Evolutionary conservation across 2,797 vertebrate species (phyloP).

Genomic region (Bovichtus variegatus): DNA sequence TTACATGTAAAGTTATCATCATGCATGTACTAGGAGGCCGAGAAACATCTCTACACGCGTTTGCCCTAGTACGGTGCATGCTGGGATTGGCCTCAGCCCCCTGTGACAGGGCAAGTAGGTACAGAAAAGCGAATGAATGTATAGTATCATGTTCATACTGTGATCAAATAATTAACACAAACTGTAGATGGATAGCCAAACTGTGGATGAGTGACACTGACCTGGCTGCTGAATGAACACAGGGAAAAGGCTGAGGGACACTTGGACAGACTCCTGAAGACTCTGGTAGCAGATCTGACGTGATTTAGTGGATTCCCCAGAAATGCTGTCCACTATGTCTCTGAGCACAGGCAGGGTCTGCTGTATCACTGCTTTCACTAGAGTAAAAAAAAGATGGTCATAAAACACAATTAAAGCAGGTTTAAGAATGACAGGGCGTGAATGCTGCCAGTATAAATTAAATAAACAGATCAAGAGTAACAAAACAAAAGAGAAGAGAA

Average conservation of each 20-base stretch:
- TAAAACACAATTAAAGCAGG: background rate
- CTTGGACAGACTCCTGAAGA: constrained; percentile 97
- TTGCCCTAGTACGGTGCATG: background rate
- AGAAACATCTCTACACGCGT: background rate
- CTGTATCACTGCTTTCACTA: constrained; percentile 94
- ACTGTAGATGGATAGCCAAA: background rate
- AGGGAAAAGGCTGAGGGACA: constrained; percentile 95
- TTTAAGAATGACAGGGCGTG: background rate
- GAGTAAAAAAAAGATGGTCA: background rate
- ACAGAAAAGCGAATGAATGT: background rate
- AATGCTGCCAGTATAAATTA: background rate
- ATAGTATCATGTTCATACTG: background rate
- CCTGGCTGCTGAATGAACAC: constrained; percentile 98
- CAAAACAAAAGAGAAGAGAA: background rate
- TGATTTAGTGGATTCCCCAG: constrained; percentile 96
- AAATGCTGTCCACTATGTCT: constrained; percentile 95
- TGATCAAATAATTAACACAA: background rate
- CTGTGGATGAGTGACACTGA: constrained; percentile 68
- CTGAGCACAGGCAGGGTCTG: constrained; percentile 93
- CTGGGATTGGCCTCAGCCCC: background rate
- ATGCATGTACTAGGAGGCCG: background rate
- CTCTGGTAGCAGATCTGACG: constrained; percentile 99
- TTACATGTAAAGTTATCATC: background rate
- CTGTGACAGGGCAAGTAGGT: background rate
- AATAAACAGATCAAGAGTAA: background rate